phyloP scores from a whole-genome alignment of 2,113 vertebrate genomes.

The Peromyscus californicus region DNA sequence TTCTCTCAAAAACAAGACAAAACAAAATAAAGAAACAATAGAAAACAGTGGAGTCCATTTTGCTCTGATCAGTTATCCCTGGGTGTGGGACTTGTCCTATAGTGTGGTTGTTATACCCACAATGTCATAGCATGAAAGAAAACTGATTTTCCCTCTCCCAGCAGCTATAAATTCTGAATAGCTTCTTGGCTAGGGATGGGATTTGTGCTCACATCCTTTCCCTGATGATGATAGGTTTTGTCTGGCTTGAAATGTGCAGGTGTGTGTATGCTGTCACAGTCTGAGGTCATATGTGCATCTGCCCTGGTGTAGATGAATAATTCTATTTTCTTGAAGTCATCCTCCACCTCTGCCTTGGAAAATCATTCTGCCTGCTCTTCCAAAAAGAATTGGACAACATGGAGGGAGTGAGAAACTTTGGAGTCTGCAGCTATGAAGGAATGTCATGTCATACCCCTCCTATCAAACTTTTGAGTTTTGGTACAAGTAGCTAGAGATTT shows the following conservation, averaged over 20 bases:
- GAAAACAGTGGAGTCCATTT: background rate
- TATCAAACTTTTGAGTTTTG: background rate
- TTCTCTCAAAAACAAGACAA: background rate
- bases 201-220: background rate
- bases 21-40: background rate
- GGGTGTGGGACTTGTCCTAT: background rate
- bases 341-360: background rate
- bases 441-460: too few species aligned
- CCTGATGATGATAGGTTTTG: background rate
- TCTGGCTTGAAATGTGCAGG: background rate
- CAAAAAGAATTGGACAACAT: too few species aligned
- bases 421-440: too few species aligned
- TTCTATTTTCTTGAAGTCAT: background rate
- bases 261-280: background rate
- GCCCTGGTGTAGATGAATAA: background rate
- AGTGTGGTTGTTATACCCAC: background rate
- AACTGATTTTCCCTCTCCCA: background rate
- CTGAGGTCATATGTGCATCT: background rate
- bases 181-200: too few species aligned
- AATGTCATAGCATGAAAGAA: background rate
- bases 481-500: background rate
- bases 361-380: background rate
- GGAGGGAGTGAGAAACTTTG: background rate
- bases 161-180: background rate
- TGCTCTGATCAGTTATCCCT: background rate